These are phyloP conservation scores for Drosophila sechellia DNA, from an alignment of 1,140 invertebrate species.

Conservation along the genomic window DNA sequence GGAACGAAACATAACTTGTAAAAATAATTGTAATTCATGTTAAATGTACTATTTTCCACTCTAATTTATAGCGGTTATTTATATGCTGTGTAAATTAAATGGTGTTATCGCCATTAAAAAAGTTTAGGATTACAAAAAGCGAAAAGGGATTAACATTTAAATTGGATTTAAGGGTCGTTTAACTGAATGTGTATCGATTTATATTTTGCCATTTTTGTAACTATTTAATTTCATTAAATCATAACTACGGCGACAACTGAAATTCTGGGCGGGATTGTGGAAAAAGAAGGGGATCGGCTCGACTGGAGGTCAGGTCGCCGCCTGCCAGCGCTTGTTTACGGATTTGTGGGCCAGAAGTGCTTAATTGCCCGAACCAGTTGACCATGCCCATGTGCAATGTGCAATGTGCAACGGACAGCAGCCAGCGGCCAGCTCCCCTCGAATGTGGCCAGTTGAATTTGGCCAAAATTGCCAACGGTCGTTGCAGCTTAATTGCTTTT, in stretches of 20 bases:
- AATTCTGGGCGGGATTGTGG: too few relatives aligned
- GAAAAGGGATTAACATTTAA: neutral
- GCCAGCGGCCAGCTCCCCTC: neutral
- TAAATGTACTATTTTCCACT: neutral
- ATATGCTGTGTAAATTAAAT: too few relatives aligned
- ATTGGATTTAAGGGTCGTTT: neutral
- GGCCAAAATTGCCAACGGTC: slow-evolving; percentile 59
- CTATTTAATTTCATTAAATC: slow-evolving; percentile 8
- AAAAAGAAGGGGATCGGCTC: slow-evolving; percentile 1
- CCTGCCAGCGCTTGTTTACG: slow-evolving; percentile 24
- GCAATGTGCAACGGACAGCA: slow-evolving; percentile 12
- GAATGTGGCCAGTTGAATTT: slow-evolving; percentile 48
- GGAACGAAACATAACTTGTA: too few relatives aligned
- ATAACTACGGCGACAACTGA: neutral
- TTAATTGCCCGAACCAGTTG: slow-evolving; percentile 61
- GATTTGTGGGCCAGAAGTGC: slow-evolving; percentile 45
- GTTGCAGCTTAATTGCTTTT: slow-evolving; percentile 64
- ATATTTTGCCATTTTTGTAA: neutral
- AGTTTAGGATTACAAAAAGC: neutral
- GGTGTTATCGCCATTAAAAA: too few relatives aligned
- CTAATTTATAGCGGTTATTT: neutral
- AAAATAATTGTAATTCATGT: too few relatives aligned
- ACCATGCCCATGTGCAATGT: slow-evolving; percentile 47
- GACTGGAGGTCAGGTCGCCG: slow-evolving; percentile 11
- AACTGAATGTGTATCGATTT: neutral